phyloP scores from a whole-genome alignment of 2,797 vertebrate genomes.

The Acanthornis magna region DNA sequence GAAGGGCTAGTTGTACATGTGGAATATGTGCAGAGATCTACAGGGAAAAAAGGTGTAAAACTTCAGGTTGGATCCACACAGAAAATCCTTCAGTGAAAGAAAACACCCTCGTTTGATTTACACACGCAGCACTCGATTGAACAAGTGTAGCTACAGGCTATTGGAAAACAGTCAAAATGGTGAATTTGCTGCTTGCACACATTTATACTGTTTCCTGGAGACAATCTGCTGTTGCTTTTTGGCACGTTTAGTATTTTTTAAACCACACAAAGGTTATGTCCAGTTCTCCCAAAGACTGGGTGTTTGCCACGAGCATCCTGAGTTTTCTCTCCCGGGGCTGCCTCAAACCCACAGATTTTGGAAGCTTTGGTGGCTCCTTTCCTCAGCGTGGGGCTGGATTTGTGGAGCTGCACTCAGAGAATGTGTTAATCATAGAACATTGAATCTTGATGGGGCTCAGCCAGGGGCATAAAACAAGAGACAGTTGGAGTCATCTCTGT shows the following conservation, averaged over 20 bases:
- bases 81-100: neutral
- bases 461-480: neutral
- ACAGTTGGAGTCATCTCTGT: neutral
- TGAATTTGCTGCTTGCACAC: constrained; percentile 27
- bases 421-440: neutral
- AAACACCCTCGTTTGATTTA: constrained; percentile 63
- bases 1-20: neutral
- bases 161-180: constrained; percentile 65
- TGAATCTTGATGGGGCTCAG: neutral
- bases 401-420: neutral
- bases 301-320: neutral
- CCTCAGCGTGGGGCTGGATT: neutral
- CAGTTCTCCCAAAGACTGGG: neutral
- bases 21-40: neutral
- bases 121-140: constrained; percentile 39
- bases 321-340: neutral
- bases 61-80: neutral
- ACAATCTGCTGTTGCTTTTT: constrained; percentile 40
- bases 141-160: constrained; percentile 62
- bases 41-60: neutral
- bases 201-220: constrained; percentile 30
- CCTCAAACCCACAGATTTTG: neutral
- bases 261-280: neutral
- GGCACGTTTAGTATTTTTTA: neutral
- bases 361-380: neutral